Conservation (phyloP, 92 coral and sea anemone species). For the Desmophyllum pertusum region DNA sequence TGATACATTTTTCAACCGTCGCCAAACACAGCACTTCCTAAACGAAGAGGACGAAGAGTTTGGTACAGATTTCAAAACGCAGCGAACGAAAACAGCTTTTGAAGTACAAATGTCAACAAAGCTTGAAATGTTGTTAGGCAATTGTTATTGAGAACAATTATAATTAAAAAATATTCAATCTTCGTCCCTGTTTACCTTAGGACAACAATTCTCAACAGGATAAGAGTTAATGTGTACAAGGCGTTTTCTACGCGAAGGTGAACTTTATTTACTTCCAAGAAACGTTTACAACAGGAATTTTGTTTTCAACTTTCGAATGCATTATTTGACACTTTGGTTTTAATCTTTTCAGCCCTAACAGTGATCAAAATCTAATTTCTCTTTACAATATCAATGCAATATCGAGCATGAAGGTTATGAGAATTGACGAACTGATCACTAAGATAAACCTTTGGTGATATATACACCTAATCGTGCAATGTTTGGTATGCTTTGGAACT, state of each 20-base stretch:
- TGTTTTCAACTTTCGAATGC: background rate
- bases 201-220: background rate
- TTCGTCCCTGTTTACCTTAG: background rate
- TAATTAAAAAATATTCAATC: too few species aligned
- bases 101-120: background rate
- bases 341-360: too few species aligned
- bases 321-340: too few species aligned
- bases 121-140: background rate
- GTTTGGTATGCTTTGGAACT: too few species aligned
- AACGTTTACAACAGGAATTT: background rate
- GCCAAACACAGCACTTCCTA: background rate
- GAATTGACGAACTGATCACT: background rate
- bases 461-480: too few species aligned
- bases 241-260: background rate
- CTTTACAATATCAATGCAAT: too few species aligned
- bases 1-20: background rate
- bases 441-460: too few species aligned
- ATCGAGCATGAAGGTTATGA: background rate
- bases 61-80: background rate
- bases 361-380: too few species aligned
- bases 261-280: background rate
- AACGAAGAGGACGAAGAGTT: too few species aligned
- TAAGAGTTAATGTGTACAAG: too few species aligned
- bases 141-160: too few species aligned
- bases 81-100: background rate